phyloP scores from a whole-genome alignment of 2,797 vertebrate genomes.

The Xenopus petersii region DNA sequence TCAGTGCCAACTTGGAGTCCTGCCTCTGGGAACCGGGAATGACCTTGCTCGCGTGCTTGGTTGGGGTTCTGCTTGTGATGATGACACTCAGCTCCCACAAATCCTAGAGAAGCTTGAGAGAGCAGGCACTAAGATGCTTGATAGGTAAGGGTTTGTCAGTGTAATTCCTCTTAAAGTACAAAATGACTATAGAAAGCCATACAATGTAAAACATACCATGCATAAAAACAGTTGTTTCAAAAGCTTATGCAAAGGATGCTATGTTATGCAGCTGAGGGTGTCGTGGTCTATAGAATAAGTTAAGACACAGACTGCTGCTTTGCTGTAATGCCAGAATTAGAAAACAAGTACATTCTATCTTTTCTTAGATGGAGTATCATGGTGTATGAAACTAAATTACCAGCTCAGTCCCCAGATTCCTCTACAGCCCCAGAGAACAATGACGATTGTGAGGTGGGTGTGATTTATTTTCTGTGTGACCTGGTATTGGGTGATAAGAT shows the following conservation, averaged over 20 bases:
- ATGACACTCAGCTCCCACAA: slow-evolving; percentile 90
- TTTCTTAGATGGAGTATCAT: slow-evolving; percentile 89
- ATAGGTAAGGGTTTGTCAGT: slow-evolving; percentile 69
- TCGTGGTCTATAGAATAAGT: too few relatives aligned
- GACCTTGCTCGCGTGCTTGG: slow-evolving; percentile 92
- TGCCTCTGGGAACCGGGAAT: slow-evolving; percentile 92
- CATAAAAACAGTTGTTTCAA: too few relatives aligned
- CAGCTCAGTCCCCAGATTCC: slow-evolving; percentile 78
- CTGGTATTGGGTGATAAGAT: too few relatives aligned
- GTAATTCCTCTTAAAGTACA: too few relatives aligned
- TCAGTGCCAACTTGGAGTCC: slow-evolving; percentile 91
- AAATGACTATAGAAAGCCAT: too few relatives aligned
- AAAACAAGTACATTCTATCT: too few relatives aligned
- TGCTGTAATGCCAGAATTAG: too few relatives aligned
- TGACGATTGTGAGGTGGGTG: slow-evolving; percentile 89
- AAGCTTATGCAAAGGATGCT: too few relatives aligned
- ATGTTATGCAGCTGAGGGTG: too few relatives aligned
- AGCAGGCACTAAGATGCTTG: slow-evolving; percentile 95
- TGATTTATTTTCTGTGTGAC: too few relatives aligned
- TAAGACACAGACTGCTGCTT: too few relatives aligned
- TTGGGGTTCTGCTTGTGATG: slow-evolving; percentile 94
- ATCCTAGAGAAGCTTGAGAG: slow-evolving; percentile 94
- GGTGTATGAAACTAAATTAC: slow-evolving; percentile 93
- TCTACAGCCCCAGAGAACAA: slow-evolving; percentile 80
- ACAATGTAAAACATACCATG: too few relatives aligned